A percentile compares a stretch with the other conserved stretches of the same genome.
phyloP scores from a whole-genome alignment of 2,113 vertebrate species.

The Gorilla gorilla region DNA sequence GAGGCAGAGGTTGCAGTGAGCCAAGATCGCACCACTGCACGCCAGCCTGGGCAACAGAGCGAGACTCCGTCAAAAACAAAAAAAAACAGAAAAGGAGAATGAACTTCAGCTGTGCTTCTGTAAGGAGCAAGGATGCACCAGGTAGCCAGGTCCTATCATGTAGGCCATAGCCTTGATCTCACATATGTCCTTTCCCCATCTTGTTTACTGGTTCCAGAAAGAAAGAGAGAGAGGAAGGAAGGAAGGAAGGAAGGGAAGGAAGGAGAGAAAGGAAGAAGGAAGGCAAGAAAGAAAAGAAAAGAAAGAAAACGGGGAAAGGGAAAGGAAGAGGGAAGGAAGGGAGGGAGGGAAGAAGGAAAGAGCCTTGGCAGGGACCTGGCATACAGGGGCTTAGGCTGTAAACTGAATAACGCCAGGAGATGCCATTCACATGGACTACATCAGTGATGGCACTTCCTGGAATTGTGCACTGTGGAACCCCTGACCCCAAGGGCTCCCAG shows the following conservation, averaged over 20 bases:
- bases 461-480: no score
- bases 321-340: no score
- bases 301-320: no score
- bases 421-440: neutral
- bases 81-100: neutral
- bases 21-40: rapidly evolving
- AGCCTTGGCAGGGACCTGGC: neutral
- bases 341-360: no score
- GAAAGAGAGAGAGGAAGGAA: no score
- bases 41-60: no score
- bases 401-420: neutral
- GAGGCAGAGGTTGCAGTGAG: no score
- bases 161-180: neutral
- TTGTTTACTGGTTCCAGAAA: neutral
- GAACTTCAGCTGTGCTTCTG: neutral
- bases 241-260: no score
- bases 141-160: neutral
- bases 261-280: no score
- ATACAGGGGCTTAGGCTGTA: neutral
- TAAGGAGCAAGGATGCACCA: neutral
- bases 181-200: neutral
- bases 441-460: neutral
- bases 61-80: no score
- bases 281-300: no score
- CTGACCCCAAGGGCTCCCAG: neutral